Evolutionary conservation across 2,888 invertebrate genomes (phyloP), one percentile per base, ranked within the genome.

Genomic region (Incurvaria masculella): DNA sequence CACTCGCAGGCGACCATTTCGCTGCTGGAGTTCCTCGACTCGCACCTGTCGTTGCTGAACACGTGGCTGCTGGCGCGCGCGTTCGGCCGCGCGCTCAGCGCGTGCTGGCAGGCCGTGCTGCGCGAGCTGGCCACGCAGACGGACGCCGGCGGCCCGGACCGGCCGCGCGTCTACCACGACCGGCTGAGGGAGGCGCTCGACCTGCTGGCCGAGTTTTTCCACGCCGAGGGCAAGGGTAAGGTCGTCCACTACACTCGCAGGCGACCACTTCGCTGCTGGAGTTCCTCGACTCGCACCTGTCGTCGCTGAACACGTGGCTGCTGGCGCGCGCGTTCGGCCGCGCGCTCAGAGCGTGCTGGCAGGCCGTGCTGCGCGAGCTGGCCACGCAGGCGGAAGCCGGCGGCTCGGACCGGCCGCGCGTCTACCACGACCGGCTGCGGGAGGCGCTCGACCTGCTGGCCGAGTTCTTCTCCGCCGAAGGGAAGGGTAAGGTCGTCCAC

Each of bases 231-330:
- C 17, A 90, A 90, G 71, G 94, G 90, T 61, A 57, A 20, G n/a
- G 39, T 40, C n/a, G n/a, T n/a, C n/a, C n/a, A n/a, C n/a, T n/a
- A n/a, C n/a, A n/a, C 44, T n/a, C n/a, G 5, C 51, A 84, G 81
- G 96, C 96, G 1, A 91, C 97, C 52, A 86, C 90, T 33, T 95
- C 96, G 1, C 80, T 97, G 1, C 81, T 95, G 63, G 94, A 95
- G 67, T 94, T 92, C 66, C 75, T 97, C 53, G 94, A 96, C 67
- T 85, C 85, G 51, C 94, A 95, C 64, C 74, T 97, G 51, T 86
- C 91, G 6, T 86, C 88, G 0, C 79, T 96, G 40, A 95, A 96
- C 68, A 85, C 89, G 18, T 88, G 90, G 62, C 73, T 97, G 53
- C 76, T 97, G 41, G 88, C 92, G 20, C 88, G 90, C 48, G 97